phyloP scores from a whole-genome alignment of 2,888 invertebrate species.

The Parthenolecanium corni region DNA sequence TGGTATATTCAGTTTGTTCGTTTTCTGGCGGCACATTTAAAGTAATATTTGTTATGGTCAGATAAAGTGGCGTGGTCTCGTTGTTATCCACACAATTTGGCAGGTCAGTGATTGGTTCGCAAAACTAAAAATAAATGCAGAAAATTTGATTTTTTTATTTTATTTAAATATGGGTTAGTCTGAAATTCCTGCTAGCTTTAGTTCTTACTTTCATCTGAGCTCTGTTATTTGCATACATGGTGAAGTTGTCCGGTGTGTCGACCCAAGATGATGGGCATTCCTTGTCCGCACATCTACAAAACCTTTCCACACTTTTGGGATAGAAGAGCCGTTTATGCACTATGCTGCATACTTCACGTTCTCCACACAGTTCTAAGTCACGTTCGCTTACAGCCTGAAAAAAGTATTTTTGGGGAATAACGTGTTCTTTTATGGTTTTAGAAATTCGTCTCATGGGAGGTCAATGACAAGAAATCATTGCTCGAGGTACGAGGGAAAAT shows the following conservation, averaged over 20 bases:
- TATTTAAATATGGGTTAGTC: background rate
- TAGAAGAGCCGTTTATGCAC: constrained; percentile 49
- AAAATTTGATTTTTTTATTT: constrained; percentile 8
- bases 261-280: constrained; percentile 43
- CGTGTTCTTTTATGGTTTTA: no score
- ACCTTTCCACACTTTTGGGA: constrained; percentile 46
- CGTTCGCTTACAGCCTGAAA: constrained; percentile 49
- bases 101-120: constrained; percentile 39
- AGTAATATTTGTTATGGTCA: constrained; percentile 9
- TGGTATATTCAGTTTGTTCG: background rate
- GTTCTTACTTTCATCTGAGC: constrained; percentile 48
- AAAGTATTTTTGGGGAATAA: constrained; percentile 23
- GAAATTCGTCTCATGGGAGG: no score
- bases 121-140: constrained; percentile 41
- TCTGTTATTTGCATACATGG: constrained; percentile 47
- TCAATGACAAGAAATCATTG: no score
- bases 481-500: no score
- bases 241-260: constrained; percentile 38
- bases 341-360: constrained; percentile 45
- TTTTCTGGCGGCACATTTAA: background rate
- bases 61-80: constrained; percentile 4
- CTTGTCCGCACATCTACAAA: constrained; percentile 48
- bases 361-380: constrained; percentile 45
- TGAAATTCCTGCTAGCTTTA: background rate
- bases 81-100: constrained; percentile 31